A percentile compares a stretch with the other conserved stretches of the same genome.
phyloP scores from a whole-genome alignment of 2,797 vertebrate species.

The Leuciscus waleckii region DNA sequence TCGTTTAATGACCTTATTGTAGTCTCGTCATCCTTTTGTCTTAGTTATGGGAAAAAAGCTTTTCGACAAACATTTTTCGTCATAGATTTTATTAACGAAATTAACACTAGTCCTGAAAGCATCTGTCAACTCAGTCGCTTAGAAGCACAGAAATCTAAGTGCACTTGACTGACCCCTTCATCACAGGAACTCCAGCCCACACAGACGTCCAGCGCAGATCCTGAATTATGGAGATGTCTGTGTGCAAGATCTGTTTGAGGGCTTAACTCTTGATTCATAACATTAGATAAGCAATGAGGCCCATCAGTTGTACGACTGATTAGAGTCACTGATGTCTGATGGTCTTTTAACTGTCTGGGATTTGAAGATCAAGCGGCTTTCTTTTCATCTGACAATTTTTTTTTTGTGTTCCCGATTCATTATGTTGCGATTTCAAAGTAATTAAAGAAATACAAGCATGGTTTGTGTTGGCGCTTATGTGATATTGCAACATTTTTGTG shows the following conservation, averaged over 20 bases:
- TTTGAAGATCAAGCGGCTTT: slow-evolving; percentile 39
- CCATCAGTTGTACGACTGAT: slow-evolving; percentile 49
- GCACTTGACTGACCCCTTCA: slow-evolving; percentile 48
- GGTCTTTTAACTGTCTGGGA: slow-evolving; percentile 54
- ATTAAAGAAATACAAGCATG: slow-evolving; percentile 31
- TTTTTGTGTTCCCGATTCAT: slow-evolving; percentile 17
- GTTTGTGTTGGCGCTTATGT: slow-evolving; percentile 41
- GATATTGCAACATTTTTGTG: slow-evolving; percentile 21
- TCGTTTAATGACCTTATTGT: background rate
- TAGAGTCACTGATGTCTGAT: slow-evolving; percentile 47
- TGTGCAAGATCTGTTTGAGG: slow-evolving; percentile 19
- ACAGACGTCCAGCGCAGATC: background rate
- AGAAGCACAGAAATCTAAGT: slow-evolving; percentile 41
- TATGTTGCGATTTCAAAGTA: slow-evolving; percentile 25
- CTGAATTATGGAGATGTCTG: slow-evolving; percentile 42
- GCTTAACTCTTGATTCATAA: slow-evolving; percentile 51
- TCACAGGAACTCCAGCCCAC: slow-evolving; percentile 37
- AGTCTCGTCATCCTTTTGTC: background rate
- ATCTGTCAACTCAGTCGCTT: slow-evolving; percentile 25
- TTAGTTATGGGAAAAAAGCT: background rate
- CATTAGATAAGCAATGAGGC: slow-evolving; percentile 53
- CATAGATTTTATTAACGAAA: background rate
- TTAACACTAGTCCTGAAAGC: slow-evolving; percentile 8
- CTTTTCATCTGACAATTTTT: slow-evolving; percentile 20
- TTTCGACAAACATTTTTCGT: background rate